These are phyloP conservation scores for Lamprotornis superbus DNA, from an alignment of 2,113 vertebrate genomes.

Conservation along the genomic window DNA sequence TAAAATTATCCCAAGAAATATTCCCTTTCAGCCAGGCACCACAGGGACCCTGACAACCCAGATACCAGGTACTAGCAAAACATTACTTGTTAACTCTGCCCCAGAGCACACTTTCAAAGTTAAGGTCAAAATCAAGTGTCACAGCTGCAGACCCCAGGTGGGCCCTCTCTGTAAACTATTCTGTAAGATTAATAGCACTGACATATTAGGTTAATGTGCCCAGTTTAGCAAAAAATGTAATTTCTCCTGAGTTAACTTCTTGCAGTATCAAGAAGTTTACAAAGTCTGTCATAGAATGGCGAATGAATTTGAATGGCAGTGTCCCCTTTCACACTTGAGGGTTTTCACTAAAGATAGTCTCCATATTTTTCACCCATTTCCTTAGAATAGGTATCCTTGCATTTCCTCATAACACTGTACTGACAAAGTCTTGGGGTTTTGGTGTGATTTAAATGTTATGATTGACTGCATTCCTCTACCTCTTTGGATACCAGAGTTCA, in stretches of 20 bases:
- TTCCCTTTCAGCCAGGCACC: not conserved
- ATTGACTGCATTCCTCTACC: not conserved
- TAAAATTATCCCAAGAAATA: not conserved
- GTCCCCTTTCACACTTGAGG: not conserved
- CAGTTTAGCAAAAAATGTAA: not conserved
- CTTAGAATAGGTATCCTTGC: not conserved
- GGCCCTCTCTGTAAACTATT: not conserved
- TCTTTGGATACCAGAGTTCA: not conserved
- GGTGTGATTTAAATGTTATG: not conserved
- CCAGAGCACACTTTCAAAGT: not conserved
- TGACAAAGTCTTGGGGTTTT: not conserved
- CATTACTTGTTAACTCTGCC: not conserved
- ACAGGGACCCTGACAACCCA: fast-evolving
- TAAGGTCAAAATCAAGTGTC: not conserved
- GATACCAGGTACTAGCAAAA: not conserved
- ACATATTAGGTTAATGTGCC: not conserved
- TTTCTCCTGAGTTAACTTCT: not conserved
- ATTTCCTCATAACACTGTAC: not conserved
- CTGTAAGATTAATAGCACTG: not conserved
- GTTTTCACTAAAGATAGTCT: not conserved
- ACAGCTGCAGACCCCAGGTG: not conserved
- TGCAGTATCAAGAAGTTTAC: not conserved
- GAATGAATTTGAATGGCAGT: not conserved
- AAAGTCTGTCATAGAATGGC: not conserved
- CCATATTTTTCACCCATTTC: not conserved